Evolutionary conservation across 1,140 invertebrate genomes (phyloP).

Genomic region (Drosophila sturtevanti): DNA sequence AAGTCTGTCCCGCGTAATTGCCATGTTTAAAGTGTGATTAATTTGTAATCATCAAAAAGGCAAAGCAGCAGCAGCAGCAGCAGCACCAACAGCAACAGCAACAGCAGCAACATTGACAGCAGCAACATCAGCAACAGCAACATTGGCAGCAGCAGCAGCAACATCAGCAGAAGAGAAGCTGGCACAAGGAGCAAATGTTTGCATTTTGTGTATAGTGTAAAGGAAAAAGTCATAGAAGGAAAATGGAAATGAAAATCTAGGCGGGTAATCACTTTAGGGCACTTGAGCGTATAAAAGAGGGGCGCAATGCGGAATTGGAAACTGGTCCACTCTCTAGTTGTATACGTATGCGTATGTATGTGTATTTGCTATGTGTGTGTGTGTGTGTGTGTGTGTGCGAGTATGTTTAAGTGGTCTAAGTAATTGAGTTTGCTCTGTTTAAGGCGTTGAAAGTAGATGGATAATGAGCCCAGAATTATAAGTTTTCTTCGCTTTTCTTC

Average conservation of each 20-base stretch:
- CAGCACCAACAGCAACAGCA: slow-evolving; percentile 18
- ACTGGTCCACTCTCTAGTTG: slow-evolving; percentile 30
- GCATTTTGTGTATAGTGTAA: slow-evolving; percentile 53
- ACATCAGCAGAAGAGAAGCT: slow-evolving; percentile 16
- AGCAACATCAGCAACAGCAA: slow-evolving; percentile 6
- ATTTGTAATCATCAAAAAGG: slow-evolving; percentile 81
- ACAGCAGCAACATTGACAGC: too few species aligned
- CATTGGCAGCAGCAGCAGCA: slow-evolving; percentile 17
- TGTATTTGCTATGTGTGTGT: slow-evolving; percentile 51
- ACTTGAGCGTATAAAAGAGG: slow-evolving; percentile 8
- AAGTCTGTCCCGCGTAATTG: slow-evolving; percentile 68
- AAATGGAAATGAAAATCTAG: slow-evolving; percentile 37
- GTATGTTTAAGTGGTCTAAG: slow-evolving; percentile 33
- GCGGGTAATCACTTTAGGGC: slow-evolving; percentile 57
- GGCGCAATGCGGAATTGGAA: not conserved
- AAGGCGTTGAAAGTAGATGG: slow-evolving; percentile 32
- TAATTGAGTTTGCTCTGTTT: slow-evolving; percentile 62
- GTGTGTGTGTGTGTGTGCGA: slow-evolving; percentile 11
- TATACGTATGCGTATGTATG: slow-evolving; percentile 27
- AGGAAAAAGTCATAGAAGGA: slow-evolving; percentile 21
- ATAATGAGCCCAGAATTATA: not conserved
- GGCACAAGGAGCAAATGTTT: slow-evolving; percentile 43
- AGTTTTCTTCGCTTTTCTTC: not conserved
- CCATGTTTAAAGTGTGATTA: slow-evolving; percentile 81
- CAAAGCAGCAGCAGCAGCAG: slow-evolving; percentile 45